Conservation (phyloP, 2,888 invertebrate species). For the Agrochola lota region DNA sequence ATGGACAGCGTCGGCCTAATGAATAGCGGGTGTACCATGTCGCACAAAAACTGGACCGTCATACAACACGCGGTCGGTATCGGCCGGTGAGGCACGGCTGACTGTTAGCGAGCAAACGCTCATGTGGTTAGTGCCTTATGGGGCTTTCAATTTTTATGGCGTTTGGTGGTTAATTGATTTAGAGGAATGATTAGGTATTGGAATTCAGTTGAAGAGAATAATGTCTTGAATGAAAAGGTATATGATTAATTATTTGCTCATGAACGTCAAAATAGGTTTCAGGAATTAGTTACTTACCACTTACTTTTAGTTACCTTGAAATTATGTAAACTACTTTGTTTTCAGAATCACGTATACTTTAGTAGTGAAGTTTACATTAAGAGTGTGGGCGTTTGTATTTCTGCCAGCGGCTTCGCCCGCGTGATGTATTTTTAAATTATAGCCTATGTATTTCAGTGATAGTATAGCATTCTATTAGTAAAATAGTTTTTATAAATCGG, state of each 20-base stretch:
- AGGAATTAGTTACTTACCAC: too few relatives aligned
- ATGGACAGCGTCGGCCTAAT: conserved; percentile 84
- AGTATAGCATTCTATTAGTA: too few relatives aligned
- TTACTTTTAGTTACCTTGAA: too few relatives aligned
- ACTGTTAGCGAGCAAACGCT: conserved; percentile 57
- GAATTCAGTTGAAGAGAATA: conserved; percentile 7
- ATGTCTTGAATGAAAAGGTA: not conserved
- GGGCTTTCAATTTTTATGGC: conserved; percentile 15
- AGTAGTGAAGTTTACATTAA: too few relatives aligned
- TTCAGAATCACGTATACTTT: too few relatives aligned
- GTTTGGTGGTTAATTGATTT: not conserved
- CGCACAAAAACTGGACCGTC: conserved; percentile 86
- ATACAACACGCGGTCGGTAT: conserved; percentile 78
- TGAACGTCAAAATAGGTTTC: not conserved
- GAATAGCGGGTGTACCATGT: conserved; percentile 86
- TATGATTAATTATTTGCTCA: not conserved
- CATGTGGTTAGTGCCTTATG: not conserved
- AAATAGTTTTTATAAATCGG: too few relatives aligned
- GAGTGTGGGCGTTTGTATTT: too few relatives aligned
- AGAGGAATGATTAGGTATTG: not conserved
- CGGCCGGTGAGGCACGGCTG: conserved; percentile 56
- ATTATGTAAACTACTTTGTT: too few relatives aligned
- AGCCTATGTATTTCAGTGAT: too few relatives aligned
- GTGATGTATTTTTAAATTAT: too few relatives aligned
- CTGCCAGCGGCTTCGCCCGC: too few relatives aligned